phyloP scores from a whole-genome alignment of 2,113 vertebrate species.

The Rhinichthys klamathensis region DNA sequence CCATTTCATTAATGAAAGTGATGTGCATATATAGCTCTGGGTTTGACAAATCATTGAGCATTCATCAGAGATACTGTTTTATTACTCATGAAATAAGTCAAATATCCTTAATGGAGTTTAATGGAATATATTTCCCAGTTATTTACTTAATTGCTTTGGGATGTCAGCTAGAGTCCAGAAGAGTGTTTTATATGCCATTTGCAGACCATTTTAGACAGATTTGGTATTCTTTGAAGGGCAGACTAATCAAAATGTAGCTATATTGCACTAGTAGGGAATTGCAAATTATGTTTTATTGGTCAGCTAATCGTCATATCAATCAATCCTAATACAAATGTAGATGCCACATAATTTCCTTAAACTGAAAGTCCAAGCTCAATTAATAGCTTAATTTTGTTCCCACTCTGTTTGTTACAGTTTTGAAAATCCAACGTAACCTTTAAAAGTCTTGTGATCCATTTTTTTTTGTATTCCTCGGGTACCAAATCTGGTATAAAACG shows the following conservation, averaged over 20 bases:
- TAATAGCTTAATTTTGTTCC: background rate
- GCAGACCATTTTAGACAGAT: background rate
- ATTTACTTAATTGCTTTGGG: background rate
- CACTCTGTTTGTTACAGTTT: background rate
- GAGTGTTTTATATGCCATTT: background rate
- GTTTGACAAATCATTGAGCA: slow-evolving; percentile 37
- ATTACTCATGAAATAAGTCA: background rate
- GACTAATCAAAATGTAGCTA: background rate
- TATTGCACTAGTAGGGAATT: background rate
- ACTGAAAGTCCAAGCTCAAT: background rate
- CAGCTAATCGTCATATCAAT: background rate
- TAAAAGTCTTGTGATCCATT: background rate
- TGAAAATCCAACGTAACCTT: background rate
- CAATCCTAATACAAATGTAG: background rate
- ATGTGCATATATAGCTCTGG: background rate
- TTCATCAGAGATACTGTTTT: slow-evolving; percentile 36
- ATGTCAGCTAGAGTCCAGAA: background rate
- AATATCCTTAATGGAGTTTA: slow-evolving; percentile 3
- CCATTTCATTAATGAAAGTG: slow-evolving; percentile 39
- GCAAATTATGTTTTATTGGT: background rate
- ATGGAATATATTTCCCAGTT: background rate
- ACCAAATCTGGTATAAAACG: too few relatives aligned
- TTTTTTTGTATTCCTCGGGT: too few relatives aligned
- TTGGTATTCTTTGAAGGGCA: background rate
- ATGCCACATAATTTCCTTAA: background rate